These are phyloP conservation scores for Bucorvus abyssinicus DNA, from an alignment of 2,797 vertebrate species.

Conservation along the genomic window DNA sequence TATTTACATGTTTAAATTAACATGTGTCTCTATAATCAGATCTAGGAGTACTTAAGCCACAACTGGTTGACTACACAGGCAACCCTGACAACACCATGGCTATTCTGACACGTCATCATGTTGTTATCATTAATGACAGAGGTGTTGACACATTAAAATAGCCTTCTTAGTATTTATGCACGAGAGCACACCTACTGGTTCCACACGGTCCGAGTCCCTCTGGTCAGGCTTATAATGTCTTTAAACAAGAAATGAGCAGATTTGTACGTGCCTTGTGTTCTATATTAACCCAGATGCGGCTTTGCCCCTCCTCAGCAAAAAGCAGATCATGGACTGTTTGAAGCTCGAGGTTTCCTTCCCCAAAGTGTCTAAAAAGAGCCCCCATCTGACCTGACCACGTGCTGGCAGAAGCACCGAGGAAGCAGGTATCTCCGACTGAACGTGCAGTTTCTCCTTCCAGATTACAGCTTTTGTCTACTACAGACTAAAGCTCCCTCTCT, in stretches of 20 bases:
- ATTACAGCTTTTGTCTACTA: background rate
- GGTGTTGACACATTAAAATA: background rate
- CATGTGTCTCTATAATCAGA: slow-evolving; percentile 29
- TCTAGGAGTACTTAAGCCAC: slow-evolving; percentile 12
- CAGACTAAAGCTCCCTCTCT: slow-evolving; percentile 57
- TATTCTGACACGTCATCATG: background rate
- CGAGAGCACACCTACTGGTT: background rate
- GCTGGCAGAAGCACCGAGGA: background rate
- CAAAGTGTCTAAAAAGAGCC: background rate
- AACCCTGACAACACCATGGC: background rate
- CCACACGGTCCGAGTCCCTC: background rate
- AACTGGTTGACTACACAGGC: background rate
- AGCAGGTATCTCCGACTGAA: background rate
- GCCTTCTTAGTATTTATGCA: background rate
- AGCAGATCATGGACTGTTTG: rapidly evolving
- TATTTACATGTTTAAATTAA: slow-evolving; percentile 49
- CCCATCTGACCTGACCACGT: background rate
- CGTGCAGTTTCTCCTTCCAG: background rate
- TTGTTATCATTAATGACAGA: background rate
- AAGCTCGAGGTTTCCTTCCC: background rate
- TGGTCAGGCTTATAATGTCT: background rate
- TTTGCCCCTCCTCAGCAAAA: background rate
- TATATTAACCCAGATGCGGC: background rate
- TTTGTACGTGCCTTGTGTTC: rapidly evolving
- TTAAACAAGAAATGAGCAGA: background rate